A percentile compares a stretch with the other conserved stretches of the same genome.
Conservation (phyloP, 2,797 vertebrate genomes). For the Danio tinwini region DNA sequence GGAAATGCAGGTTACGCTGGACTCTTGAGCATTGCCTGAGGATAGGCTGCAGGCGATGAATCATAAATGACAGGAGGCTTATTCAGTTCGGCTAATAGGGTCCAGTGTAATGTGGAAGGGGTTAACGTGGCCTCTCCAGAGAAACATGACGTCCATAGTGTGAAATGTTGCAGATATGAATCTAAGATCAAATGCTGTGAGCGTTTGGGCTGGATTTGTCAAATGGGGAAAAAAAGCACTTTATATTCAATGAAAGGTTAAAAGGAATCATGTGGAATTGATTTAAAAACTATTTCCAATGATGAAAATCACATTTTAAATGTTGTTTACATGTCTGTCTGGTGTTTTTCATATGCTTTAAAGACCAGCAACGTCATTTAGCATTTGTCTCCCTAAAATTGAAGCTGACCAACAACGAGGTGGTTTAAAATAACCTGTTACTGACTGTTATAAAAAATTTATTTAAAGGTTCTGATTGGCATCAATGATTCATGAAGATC, state of each 20-base stretch:
- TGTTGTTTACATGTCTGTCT: too few species aligned
- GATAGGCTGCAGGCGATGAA: constrained; percentile 49
- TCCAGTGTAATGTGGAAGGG: constrained; percentile 25
- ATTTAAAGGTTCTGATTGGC: too few species aligned
- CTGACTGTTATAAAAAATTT: too few species aligned
- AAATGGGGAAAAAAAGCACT: not conserved
- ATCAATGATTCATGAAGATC: too few species aligned
- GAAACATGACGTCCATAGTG: constrained; percentile 12
- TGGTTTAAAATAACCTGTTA: too few species aligned
- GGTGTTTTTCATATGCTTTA: too few species aligned
- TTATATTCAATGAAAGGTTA: not conserved
- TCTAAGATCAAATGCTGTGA: not conserved
- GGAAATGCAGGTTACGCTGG: constrained; percentile 57
- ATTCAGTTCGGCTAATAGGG: constrained; percentile 36
- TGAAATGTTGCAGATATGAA: not conserved
- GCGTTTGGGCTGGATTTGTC: not conserved
- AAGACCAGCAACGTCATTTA: too few species aligned
- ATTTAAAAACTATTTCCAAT: not conserved
- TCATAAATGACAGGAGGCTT: constrained; percentile 51
- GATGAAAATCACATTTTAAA: too few species aligned
- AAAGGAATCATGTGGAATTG: not conserved
- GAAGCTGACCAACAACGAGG: too few species aligned
- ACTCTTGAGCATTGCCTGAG: constrained; percentile 42
- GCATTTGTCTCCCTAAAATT: too few species aligned
- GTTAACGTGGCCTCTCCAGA: constrained; percentile 32